Evolutionary conservation across 2,888 invertebrate species (phyloP), one percentile per base, ranked within the genome.

Genomic region (Stramonita haemastoma): DNA sequence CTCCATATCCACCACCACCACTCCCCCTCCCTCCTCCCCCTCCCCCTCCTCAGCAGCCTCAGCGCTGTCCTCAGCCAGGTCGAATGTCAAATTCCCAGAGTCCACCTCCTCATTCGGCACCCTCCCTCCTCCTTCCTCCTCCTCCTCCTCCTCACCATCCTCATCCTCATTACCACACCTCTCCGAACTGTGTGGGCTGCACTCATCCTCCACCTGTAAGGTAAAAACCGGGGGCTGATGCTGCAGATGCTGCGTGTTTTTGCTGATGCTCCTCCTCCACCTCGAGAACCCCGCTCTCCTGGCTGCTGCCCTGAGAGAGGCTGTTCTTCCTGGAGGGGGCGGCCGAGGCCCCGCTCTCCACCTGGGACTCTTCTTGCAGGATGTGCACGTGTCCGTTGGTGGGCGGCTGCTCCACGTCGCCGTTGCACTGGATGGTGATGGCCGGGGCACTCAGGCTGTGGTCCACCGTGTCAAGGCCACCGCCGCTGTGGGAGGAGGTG

Each of bases 381-480:
- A 34, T 56, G 46, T 29, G 77, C 87, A 56, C 87, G 29, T 73
- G 73, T 4, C 87, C 87, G 56, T 77, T 70, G 46, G 22, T 17
- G 22, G 29, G 60, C 11, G 60, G 57, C 34, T 56, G 87, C n/a
- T 56, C 87, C 46, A 77, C 34, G 36, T 87, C 77, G n/a, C 73
- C 73, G 46, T 36, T 77, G 56, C 56, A 87, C 29, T 77, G 73
- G 46, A 77, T 32, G 70, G 56, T 36, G 36, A 36, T 32, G 70
- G 70, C 34, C 6, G 66, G 87, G 87, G n/a, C 29, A 70, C 73
- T 87, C 36, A 36, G 0, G 66, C 29, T 83, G 83, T 29, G 22
- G n/a, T 22, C 36, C 26, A 22, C 46, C 77, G 32, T 0, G 46
- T 83, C 46, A 22, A 8, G 8, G 73, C 73, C 73, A n/a, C n/a